Percentiles rank a stretch among this genome's conserved stretches.
phyloP scores from a whole-genome alignment of 1,140 invertebrate species.

The Drosophila nebulosa region DNA sequence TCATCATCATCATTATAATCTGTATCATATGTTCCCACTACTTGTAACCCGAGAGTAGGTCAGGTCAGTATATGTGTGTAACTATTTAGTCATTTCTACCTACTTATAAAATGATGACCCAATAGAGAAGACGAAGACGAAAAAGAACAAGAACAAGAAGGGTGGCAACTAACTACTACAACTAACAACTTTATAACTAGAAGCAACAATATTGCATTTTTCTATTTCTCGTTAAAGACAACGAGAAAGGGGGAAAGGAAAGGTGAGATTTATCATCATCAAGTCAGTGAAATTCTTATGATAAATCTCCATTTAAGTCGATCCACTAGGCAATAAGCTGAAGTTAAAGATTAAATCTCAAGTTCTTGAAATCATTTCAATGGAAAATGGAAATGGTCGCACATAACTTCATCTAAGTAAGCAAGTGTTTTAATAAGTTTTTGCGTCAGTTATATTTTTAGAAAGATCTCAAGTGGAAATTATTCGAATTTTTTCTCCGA shows the following conservation, averaged over 20 bases:
- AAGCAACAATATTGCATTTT: not conserved
- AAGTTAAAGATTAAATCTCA: too few relatives aligned
- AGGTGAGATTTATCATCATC: too few relatives aligned
- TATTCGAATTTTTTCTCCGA: not conserved
- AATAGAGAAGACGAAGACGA: not conserved
- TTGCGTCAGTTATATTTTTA: not conserved
- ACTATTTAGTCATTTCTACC: constrained; percentile 54
- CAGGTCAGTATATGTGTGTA: constrained; percentile 74
- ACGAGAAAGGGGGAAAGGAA: not conserved
- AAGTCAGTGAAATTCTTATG: not conserved
- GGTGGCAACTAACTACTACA: not conserved
- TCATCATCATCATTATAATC: constrained; percentile 4
- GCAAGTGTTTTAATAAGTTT: not conserved
- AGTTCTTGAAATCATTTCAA: too few relatives aligned
- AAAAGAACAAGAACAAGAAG: not conserved
- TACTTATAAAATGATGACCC: constrained; percentile 5
- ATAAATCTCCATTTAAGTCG: too few relatives aligned
- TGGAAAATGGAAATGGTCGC: too few relatives aligned
- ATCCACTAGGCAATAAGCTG: too few relatives aligned
- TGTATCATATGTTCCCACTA: constrained; percentile 8
- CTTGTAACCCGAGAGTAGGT: constrained; percentile 65
- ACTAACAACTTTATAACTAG: constrained; percentile 20
- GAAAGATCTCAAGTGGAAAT: not conserved
- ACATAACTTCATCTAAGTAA: too few relatives aligned
- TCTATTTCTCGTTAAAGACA: not conserved